Evolutionary conservation across 2,888 invertebrate genomes (phyloP).

Genomic region (Onthophagus sagittarius): DNA sequence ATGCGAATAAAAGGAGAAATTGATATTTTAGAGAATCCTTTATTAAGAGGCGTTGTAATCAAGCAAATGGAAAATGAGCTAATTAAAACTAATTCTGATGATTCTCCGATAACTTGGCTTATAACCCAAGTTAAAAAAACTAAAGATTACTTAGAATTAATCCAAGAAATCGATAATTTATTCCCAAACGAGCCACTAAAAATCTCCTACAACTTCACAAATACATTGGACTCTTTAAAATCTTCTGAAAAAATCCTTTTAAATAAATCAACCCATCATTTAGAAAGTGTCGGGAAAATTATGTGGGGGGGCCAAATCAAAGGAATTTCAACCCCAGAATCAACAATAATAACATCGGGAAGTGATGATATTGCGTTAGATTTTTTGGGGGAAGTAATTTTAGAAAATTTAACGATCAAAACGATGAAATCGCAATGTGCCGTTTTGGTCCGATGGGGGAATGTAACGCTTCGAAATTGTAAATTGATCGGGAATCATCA

Average conservation of each 20-base stretch:
- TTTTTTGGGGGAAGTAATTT: slow-evolving; percentile 50
- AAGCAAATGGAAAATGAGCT: slow-evolving; percentile 29
- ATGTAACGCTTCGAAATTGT: slow-evolving; percentile 51
- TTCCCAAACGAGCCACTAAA: slow-evolving; percentile 46
- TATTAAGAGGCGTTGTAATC: slow-evolving; percentile 52
- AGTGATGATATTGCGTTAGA: slow-evolving; percentile 54
- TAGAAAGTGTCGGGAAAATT: slow-evolving; percentile 53
- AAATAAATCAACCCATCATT: slow-evolving; percentile 51
- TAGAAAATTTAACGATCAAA: slow-evolving; percentile 56
- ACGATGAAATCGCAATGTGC: slow-evolving; percentile 53
- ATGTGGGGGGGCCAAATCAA: slow-evolving; percentile 49
- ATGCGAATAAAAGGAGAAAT: slow-evolving; percentile 57
- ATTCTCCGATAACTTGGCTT: slow-evolving; percentile 43
- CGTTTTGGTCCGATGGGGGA: slow-evolving; percentile 52
- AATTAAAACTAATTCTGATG: slow-evolving; percentile 22
- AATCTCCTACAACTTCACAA: slow-evolving; percentile 45
- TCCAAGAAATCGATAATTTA: slow-evolving; percentile 46
- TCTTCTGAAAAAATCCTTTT: slow-evolving; percentile 52
- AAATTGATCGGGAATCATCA: slow-evolving; percentile 53
- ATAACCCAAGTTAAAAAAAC: slow-evolving; percentile 51
- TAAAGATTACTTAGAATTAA: slow-evolving; percentile 48
- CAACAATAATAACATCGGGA: slow-evolving; percentile 44
- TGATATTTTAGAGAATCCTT: slow-evolving; percentile 58
- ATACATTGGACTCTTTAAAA: slow-evolving; percentile 47
- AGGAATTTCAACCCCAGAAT: slow-evolving; percentile 35